These are phyloP conservation scores for Cyprinodon brontotheroides DNA, from an alignment of 2,113 vertebrate species.

Conservation along the genomic window DNA sequence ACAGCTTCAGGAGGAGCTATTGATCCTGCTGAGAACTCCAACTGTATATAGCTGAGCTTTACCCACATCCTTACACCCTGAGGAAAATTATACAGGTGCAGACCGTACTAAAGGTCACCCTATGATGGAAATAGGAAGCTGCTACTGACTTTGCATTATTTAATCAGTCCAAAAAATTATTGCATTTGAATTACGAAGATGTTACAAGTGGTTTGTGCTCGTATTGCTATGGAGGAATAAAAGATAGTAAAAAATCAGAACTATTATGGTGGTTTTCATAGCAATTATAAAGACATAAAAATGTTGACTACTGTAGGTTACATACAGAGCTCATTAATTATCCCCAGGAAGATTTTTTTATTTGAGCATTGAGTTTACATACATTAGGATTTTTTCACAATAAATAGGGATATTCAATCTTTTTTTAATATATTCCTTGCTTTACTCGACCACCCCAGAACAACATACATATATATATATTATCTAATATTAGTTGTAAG, in stretches of 20 bases:
- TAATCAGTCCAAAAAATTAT: constrained; percentile 19
- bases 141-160: constrained; percentile 44
- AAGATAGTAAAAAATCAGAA: constrained; percentile 1
- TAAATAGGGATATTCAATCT: not conserved
- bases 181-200: constrained; percentile 2
- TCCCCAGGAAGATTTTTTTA: constrained; percentile 14
- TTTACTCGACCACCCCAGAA: not conserved
- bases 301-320: constrained; percentile 19
- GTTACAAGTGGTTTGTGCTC: constrained; percentile 8
- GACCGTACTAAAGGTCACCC: constrained; percentile 66
- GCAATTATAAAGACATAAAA: not conserved
- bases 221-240: not conserved
- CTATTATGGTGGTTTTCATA: constrained; percentile 14
- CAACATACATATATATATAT: not conserved
- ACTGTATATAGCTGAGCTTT: constrained; percentile 64
- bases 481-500: not conserved
- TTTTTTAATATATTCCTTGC: not conserved
- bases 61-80: constrained; percentile 59
- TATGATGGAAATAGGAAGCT: constrained; percentile 52
- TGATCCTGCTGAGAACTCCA: constrained; percentile 66
- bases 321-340: constrained; percentile 14
- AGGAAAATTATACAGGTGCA: constrained; percentile 62
- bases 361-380: constrained; percentile 10
- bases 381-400: constrained; percentile 1
- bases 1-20: constrained; percentile 67